phyloP scores from a whole-genome alignment of 2,113 vertebrate species.

The Pelmatolapia mariae region DNA sequence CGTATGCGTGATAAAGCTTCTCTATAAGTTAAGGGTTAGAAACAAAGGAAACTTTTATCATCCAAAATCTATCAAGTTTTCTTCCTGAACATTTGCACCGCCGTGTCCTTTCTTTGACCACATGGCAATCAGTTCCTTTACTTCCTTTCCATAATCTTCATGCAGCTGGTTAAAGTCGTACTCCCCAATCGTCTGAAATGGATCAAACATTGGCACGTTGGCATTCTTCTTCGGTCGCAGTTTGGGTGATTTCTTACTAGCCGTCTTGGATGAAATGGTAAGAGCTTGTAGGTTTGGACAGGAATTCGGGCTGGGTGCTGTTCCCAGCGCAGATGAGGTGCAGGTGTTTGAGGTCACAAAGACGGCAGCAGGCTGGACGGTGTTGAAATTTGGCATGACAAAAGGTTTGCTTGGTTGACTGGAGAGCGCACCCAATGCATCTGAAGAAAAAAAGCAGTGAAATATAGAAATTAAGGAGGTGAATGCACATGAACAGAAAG shows the following conservation, averaged over 20 bases:
- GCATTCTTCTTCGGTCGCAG: constrained; percentile 54
- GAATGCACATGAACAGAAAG: not conserved
- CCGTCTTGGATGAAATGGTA: constrained; percentile 1
- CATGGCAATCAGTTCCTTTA: constrained; percentile 51
- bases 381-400: constrained; percentile 5
- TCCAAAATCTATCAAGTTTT: constrained; percentile 64
- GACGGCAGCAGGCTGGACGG: not conserved
- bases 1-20: not conserved
- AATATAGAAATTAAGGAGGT: not conserved
- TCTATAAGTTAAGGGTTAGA: not conserved
- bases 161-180: constrained; percentile 65
- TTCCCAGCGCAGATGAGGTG: not conserved
- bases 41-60: not conserved
- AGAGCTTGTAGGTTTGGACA: not conserved
- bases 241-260: constrained; percentile 58
- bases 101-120: constrained; percentile 26
- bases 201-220: constrained; percentile 27
- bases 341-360: not conserved
- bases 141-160: constrained; percentile 69
- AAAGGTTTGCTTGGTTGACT: constrained; percentile 3
- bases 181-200: not conserved
- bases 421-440: constrained; percentile 15
- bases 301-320: not conserved
- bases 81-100: not conserved
- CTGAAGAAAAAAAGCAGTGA: constrained; percentile 23